Percentiles rank a stretch among this genome's conserved stretches.
These are phyloP conservation scores for Distichodus sexfasciatus DNA, from an alignment of 2,797 vertebrate genomes.

Conservation along the genomic window DNA sequence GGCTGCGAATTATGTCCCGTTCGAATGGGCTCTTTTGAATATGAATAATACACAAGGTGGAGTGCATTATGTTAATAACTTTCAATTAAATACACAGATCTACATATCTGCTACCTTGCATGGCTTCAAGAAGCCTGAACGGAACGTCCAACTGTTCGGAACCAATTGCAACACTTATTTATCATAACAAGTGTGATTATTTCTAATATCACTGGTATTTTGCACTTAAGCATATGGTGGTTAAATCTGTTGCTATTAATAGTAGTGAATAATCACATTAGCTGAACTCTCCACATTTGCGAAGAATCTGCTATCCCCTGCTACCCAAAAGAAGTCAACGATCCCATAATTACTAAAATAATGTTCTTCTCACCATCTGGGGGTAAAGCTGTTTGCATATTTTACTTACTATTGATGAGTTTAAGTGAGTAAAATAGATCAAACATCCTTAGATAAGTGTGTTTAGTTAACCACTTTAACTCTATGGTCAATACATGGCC, in stretches of 20 bases:
- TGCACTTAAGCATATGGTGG: conserved; percentile 20
- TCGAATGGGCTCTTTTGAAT: conserved; percentile 70
- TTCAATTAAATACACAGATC: conserved; percentile 70
- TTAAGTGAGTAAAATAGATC: no score
- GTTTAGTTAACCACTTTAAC: no score
- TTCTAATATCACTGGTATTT: neutral
- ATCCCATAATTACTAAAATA: conserved; percentile 56
- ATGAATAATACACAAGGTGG: conserved; percentile 71
- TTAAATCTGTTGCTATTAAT: conserved; percentile 56
- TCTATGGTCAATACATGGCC: no score
- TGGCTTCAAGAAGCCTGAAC: conserved; percentile 54
- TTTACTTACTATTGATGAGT: no score
- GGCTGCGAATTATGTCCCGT: conserved; percentile 63
- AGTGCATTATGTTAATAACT: conserved; percentile 72
- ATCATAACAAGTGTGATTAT: conserved; percentile 21
- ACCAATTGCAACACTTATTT: conserved; percentile 33
- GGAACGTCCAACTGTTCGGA: conserved; percentile 48
- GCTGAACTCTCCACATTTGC: conserved; percentile 58
- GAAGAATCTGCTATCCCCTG: conserved; percentile 65
- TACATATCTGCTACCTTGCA: conserved; percentile 60
- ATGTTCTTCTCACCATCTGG: conserved; percentile 59
- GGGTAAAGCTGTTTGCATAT: conserved; percentile 59
- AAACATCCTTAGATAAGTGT: no score
- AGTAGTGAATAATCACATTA: conserved; percentile 63
- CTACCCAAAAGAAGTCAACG: conserved; percentile 69